phyloP scores from a whole-genome alignment of 2,888 invertebrate species.

The Cheilosia urbana region DNA sequence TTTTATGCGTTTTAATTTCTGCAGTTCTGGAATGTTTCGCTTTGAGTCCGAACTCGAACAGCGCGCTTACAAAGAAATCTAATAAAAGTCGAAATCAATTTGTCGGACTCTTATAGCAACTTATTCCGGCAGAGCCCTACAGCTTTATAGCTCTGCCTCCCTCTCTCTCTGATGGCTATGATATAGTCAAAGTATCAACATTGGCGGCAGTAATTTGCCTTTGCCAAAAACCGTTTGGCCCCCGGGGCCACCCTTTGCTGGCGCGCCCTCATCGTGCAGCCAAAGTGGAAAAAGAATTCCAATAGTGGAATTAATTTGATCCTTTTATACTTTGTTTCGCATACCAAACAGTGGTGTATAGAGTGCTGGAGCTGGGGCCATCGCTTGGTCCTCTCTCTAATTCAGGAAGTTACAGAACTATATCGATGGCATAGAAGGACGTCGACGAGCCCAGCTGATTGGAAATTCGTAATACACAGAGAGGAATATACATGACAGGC shows the following conservation, averaged over 20 bases:
- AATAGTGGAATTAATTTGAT: slow-evolving; percentile 75
- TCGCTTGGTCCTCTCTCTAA: slow-evolving; percentile 27
- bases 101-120: slow-evolving; percentile 68
- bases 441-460: slow-evolving; percentile 53
- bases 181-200: slow-evolving; percentile 66
- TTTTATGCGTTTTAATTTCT: slow-evolving; percentile 70
- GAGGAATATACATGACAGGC: slow-evolving; percentile 66
- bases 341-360: slow-evolving; percentile 55
- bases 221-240: slow-evolving; percentile 60
- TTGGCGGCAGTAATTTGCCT: slow-evolving; percentile 71
- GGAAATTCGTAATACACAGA: slow-evolving; percentile 55
- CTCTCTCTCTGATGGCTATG: background rate
- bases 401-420: slow-evolving; percentile 57
- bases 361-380: background rate
- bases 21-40: slow-evolving; percentile 48
- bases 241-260: slow-evolving; percentile 19
- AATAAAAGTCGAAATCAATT: slow-evolving; percentile 75
- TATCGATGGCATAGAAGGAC: slow-evolving; percentile 12
- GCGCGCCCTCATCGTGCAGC: slow-evolving; percentile 21
- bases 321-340: slow-evolving; percentile 73
- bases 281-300: slow-evolving; percentile 72
- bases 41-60: slow-evolving; percentile 4
- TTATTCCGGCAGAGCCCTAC: slow-evolving; percentile 63
- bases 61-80: slow-evolving; percentile 61
- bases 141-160: slow-evolving; percentile 54